These are phyloP conservation scores for Baccha elongata DNA, from an alignment of 2,888 invertebrate genomes.

Conservation along the genomic window DNA sequence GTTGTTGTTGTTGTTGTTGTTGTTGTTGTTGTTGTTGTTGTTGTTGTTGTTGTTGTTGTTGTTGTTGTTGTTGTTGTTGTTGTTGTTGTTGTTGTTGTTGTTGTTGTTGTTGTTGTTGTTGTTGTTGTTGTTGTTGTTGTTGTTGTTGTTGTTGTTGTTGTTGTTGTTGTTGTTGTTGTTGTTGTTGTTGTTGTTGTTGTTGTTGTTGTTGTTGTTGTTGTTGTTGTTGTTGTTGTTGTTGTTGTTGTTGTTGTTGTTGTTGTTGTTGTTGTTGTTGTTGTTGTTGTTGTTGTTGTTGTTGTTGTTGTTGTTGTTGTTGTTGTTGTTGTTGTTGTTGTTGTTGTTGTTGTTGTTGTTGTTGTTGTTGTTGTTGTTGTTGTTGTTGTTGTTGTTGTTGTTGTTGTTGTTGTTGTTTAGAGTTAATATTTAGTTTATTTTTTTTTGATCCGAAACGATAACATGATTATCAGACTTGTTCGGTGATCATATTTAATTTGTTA, in stretches of 20 bases:
- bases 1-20: constrained; percentile 1
- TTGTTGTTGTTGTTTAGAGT: neutral
- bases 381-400: constrained; percentile 1
- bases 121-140: constrained; percentile 1
- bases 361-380: constrained; percentile 1
- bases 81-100: constrained; percentile 1
- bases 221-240: constrained; percentile 1
- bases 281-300: constrained; percentile 1
- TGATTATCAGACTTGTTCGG: no score
- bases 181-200: constrained; percentile 1
- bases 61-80: constrained; percentile 1
- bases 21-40: constrained; percentile 1
- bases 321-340: constrained; percentile 1
- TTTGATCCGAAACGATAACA: no score
- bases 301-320: constrained; percentile 1
- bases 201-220: constrained; percentile 1
- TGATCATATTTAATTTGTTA: no score
- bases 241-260: constrained; percentile 1
- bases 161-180: constrained; percentile 1
- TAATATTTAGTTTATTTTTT: no score
- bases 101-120: constrained; percentile 1
- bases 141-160: constrained; percentile 1
- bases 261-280: constrained; percentile 1
- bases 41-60: constrained; percentile 1
- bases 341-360: constrained; percentile 1